A percentile compares a stretch with the other conserved stretches of the same genome.
Evolutionary conservation across 2,888 invertebrate species (phyloP).

Genomic region (Drosophila infuscata): DNA sequence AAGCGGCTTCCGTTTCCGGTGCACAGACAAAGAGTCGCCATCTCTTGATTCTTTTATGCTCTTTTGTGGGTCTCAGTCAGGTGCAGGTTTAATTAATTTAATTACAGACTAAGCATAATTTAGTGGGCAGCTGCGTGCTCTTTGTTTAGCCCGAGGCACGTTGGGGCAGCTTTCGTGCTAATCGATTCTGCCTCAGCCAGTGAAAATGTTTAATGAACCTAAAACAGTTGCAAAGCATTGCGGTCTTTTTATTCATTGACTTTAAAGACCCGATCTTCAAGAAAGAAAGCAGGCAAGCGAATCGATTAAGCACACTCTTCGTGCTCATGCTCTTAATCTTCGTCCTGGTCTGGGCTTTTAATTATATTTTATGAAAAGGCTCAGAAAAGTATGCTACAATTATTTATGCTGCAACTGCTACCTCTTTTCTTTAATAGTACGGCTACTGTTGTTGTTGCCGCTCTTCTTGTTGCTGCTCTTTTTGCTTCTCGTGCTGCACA

Average conservation of each 20-base stretch:
- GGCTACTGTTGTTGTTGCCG: neutral
- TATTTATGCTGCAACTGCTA: constrained; percentile 21
- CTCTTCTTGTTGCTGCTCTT: neutral
- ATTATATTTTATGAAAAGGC: constrained; percentile 52
- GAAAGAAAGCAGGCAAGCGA: neutral
- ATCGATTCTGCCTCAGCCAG: constrained; percentile 54
- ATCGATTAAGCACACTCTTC: constrained; percentile 34
- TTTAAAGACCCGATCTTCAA: constrained; percentile 29
- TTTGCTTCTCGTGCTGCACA: constrained; percentile 34
- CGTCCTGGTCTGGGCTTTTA: constrained; percentile 43
- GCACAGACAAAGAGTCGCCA: constrained; percentile 12
- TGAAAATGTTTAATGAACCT: constrained; percentile 46
- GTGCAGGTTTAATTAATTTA: constrained; percentile 83
- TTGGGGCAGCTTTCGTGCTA: constrained; percentile 39
- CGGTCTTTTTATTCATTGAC: constrained; percentile 24
- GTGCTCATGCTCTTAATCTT: neutral
- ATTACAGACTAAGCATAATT: constrained; percentile 82
- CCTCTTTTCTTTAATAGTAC: constrained; percentile 4
- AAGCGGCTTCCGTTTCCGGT: constrained; percentile 62
- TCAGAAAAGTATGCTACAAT: constrained; percentile 58
- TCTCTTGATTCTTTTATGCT: constrained; percentile 48
- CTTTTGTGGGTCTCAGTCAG: constrained; percentile 57
- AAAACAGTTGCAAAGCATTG: constrained; percentile 9
- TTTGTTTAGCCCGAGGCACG: constrained; percentile 46
- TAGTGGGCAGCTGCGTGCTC: constrained; percentile 73